These are phyloP conservation scores for Adelges cooleyi DNA, from an alignment of 1,140 invertebrate species.

Conservation along the genomic window DNA sequence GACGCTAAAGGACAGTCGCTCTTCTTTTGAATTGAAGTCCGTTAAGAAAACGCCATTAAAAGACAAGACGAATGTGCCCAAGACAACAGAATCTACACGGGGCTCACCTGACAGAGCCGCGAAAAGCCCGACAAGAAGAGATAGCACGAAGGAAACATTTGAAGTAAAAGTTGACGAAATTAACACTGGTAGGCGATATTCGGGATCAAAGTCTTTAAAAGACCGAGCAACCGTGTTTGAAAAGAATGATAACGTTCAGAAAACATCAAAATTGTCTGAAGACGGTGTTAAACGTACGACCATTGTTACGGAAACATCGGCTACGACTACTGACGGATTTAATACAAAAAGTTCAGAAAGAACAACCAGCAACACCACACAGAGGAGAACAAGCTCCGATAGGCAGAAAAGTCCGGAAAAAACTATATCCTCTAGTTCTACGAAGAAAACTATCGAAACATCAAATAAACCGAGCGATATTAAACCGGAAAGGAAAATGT, in stretches of 20 bases:
- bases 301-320: background rate
- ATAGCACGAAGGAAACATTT: background rate
- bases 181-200: background rate
- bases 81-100: background rate
- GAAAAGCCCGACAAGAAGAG: background rate
- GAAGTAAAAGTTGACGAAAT: background rate
- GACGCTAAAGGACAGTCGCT: background rate
- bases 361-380: background rate
- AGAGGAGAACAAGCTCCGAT: background rate
- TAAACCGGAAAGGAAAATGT: background rate
- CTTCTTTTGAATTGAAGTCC: background rate
- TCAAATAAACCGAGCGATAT: too few species aligned
- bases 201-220: background rate
- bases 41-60: background rate
- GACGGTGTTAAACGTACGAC: too few species aligned
- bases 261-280: background rate
- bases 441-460: background rate
- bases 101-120: constrained; percentile 28
- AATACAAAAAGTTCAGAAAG: background rate
- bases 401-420: background rate
- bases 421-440: background rate
- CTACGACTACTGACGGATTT: background rate
- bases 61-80: constrained; percentile 3
- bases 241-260: background rate
- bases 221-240: constrained; percentile 2